Base-by-base conservation (phyloP, 2,797 vertebrate genomes). In the Phrynocephalus vlangalii region DNA sequence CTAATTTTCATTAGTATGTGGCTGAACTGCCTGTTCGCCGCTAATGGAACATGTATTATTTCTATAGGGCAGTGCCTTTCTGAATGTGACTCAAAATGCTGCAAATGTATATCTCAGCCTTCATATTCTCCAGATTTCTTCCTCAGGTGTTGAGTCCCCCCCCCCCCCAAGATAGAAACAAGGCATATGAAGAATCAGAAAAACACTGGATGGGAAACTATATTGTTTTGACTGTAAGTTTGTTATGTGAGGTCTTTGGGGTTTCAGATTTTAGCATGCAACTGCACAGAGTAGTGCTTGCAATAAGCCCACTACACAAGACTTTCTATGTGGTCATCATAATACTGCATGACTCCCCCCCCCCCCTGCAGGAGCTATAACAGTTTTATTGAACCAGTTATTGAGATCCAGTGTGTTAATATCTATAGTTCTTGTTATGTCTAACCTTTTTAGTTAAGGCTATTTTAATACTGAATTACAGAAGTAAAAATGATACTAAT, bases 381-480 rank as follows among this genome's bases (percentile, higher is more conserved):
- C 7, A 28, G 44, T 83, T 28, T 20, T 60, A 63, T 63, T 82
- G 80, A 56, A 79, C 10, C 28, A 16, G 16, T 77, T 18, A 30
- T 7, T 77, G 9, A 26, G 44, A 10, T 5, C 68, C n/a, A 70
- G 6, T 60, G n/a, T 77, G 26, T 33, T 48, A 20, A 26, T 73
- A 20, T 44, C 4, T 38, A 22, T 66, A 33, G 5, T 63, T 75
- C 38, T 28, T 38, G 71, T 16, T 28, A 50, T 70, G 44, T 70
- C 38, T 22, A 87, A 44, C 44, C 71, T 77, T 87, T 82, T 87
- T 44, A 82, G 22, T 82, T 87, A 82, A 44, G 38, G 60, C 71
- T 79, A 66, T 30, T 33, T 30, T 82, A 38, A 24, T 67, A 77
- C 75, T 87, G 82, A 73, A 86, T 73, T 72, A 66, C 24, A n/a